Evolutionary conservation across 2,888 invertebrate genomes (phyloP), one percentile per base, ranked within the genome.

Genomic region (Azorinus chamasolen): DNA sequence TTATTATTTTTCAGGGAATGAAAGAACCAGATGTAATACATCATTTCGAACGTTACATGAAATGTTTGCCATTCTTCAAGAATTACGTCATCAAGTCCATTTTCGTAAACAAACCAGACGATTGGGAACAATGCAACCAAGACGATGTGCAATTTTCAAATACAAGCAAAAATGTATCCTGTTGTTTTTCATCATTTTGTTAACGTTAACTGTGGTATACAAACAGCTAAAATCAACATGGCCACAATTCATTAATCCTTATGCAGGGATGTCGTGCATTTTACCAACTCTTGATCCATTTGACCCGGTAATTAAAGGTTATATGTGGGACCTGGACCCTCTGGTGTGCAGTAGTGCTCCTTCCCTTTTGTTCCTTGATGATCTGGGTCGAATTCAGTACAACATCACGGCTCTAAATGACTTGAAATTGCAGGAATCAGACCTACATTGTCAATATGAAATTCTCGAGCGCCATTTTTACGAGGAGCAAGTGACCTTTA

Each of bases 281-380:
- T 70, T 81, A 14, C 81, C 81, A n/a, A 25, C 27, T 22, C 74
- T 48, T 25, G 59, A 81, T 50, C 81, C 81, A 8, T 81, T 68
- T 37, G 74, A 81, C 37, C 68, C 74, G 12, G 77, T 74, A 14
- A 68, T 81, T 43, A 62, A 77, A 43, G 71, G 72, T 41, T 81
- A 74, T 55, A 77, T 81, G 16, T 83, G 83, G 83, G 68, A 83
- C 14, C 83, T 79, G 1, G 62, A 73, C 14, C 83, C 83, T 1
- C 61, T 83, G 12, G 39, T 69, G 27, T 83, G 83, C 53, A 73
- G 69, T 24, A 5, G 43, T 2, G 43, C 77, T 0, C 59, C 53
- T 8, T 43, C 71, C 14, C 25, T 79, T 14, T 50, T 79, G 16
- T 71, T 53, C 45, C 46, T 76, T 27, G 77, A 78, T 18, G 25